A percentile compares a stretch with the other conserved stretches of the same genome.
Evolutionary conservation across 1,140 invertebrate genomes (phyloP).

Genomic region (Macrobrachium rosenbergii): DNA sequence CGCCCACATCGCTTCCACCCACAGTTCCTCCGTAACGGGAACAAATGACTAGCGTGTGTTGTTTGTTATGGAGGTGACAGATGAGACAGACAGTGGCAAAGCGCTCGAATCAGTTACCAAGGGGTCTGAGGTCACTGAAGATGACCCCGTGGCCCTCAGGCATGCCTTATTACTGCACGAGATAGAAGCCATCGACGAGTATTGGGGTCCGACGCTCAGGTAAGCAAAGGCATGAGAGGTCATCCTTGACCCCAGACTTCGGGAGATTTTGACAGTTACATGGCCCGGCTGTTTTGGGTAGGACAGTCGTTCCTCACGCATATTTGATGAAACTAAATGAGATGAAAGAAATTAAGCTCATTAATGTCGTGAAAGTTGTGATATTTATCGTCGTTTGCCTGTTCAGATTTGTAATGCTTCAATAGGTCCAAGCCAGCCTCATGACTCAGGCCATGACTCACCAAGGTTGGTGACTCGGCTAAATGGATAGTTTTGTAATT

Average conservation of each 20-base stretch:
- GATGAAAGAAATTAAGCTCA: too few species aligned
- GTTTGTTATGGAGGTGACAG: slow-evolving; percentile 50
- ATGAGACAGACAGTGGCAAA: slow-evolving; percentile 24
- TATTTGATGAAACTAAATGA: too few species aligned
- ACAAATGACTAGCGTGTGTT: slow-evolving; percentile 38
- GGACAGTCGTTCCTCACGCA: neutral
- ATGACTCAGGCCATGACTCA: too few species aligned
- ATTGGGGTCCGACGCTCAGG: slow-evolving; percentile 87
- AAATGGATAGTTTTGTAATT: too few species aligned
- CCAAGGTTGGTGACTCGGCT: too few species aligned
- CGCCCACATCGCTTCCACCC: slow-evolving; percentile 22
- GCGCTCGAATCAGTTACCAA: slow-evolving; percentile 26
- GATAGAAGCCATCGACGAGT: slow-evolving; percentile 91
- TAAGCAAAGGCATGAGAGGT: neutral
- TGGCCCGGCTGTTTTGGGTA: neutral
- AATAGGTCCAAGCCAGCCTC: too few species aligned
- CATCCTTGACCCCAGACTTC: neutral
- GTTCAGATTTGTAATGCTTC: too few species aligned
- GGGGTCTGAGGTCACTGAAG: slow-evolving; percentile 38
- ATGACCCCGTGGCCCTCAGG: slow-evolving; percentile 48
- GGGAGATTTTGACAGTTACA: neutral
- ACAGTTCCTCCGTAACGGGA: slow-evolving; percentile 17
- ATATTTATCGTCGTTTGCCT: too few species aligned
- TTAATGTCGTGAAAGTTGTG: too few species aligned
- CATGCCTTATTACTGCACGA: slow-evolving; percentile 83